Conservation (phyloP, 2,797 vertebrate genomes). For the Protosalanx chinensis region DNA sequence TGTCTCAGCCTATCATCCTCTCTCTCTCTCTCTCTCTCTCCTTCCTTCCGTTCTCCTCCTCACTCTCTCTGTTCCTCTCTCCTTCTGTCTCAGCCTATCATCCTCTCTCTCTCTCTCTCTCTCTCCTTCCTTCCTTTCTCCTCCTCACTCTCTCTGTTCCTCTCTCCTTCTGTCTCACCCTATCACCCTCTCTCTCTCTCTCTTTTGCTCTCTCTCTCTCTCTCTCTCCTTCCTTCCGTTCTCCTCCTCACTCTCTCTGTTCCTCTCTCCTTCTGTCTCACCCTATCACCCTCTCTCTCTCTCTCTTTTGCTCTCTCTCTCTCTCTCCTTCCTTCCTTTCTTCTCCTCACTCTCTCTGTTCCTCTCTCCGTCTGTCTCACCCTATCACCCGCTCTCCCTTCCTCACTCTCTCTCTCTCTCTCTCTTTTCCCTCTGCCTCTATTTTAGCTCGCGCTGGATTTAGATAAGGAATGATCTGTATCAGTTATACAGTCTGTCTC, state of each 20-base stretch:
- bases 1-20: constrained; percentile 19
- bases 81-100: neutral
- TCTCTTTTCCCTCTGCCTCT: no score
- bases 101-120: constrained; percentile 21
- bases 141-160: no score
- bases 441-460: no score
- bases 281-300: constrained; percentile 7
- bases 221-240: constrained; percentile 4
- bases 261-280: constrained; percentile 27
- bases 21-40: constrained; percentile 8
- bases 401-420: neutral
- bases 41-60: no score
- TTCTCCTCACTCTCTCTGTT: constrained; percentile 18
- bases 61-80: neutral
- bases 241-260: constrained; percentile 1
- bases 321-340: neutral
- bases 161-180: constrained; percentile 1
- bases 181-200: no score
- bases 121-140: no score
- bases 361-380: constrained; percentile 2
- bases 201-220: constrained; percentile 28
- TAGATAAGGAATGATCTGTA: no score
- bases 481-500: no score
- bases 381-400: no score
- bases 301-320: neutral